Base-by-base conservation (phyloP, 2,113 vertebrate genomes). In the Actenoides hombroni region DNA sequence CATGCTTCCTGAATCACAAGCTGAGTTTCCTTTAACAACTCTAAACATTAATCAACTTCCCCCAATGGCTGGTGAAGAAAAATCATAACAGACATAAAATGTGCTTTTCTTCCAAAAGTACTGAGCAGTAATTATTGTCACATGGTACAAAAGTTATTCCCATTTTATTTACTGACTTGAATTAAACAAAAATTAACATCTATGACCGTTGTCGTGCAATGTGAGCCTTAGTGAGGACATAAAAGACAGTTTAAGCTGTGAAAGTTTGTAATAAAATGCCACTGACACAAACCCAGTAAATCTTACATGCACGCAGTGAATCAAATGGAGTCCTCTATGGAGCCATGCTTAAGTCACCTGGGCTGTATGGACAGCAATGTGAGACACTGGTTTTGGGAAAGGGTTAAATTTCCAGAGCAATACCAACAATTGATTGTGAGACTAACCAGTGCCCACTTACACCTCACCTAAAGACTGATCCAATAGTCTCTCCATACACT, bases 161-260 rank as follows among this genome's bases (percentile, higher is more conserved):
- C 25, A 59, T 96, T 97, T 98, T 96, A 97, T 98, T 97, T 96
- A 86, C 77, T 68, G 93, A 83, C 76, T 84, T 95, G 86, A 95
- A 65, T 96, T 91, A 95, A 94, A 97, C 65, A 98, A 85, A 94
- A 29, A 18, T 13, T 39, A 97, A 90, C 92, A 76, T 94, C 60
- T 0, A 3, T 71, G 86, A 93, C 83, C 3, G 6, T 33, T 56
- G 77, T 77, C 90, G 89, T 2, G 0, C 77, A 93, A 93, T 63
- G 69, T 8, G 18, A 94, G 74, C 70, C 94, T 76, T 70, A 77
- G 56, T 57, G 77, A 93, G 87, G 89, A 91, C 2, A 20, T 19
- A 92, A 53, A 86, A 73, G 76, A 86, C 2, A 76, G 37, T 53
- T 19, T 78, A 87, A 96, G 90, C 79, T 93, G 79, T 81, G 93